Conservation (phyloP, 2,888 invertebrate species). For the Ornithoptera priamus region DNA sequence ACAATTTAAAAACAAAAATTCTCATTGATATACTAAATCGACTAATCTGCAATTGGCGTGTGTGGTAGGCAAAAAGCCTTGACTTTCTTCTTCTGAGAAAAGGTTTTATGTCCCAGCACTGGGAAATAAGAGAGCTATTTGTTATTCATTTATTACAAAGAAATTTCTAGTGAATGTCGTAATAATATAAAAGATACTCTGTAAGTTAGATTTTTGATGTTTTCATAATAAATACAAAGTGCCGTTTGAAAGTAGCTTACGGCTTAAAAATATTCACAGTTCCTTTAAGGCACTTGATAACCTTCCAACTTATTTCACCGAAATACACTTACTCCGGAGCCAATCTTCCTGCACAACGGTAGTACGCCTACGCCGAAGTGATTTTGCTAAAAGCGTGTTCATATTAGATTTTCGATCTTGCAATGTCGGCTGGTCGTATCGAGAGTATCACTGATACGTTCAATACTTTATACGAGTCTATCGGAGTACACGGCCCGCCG, state of each 20-base stretch:
- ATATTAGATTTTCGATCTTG: conserved; percentile 75
- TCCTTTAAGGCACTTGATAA: not conserved
- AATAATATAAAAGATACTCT: no score
- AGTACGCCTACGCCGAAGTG: conserved; percentile 52
- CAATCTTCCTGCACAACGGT: conserved; percentile 42
- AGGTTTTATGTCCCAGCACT: no score
- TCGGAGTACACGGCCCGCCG: conserved; percentile 56
- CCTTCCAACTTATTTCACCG: conserved; percentile 29
- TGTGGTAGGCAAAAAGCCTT: no score
- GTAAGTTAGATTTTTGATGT: no score
- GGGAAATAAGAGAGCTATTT: no score
- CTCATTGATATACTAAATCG: no score
- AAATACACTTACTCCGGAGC: conserved; percentile 41
- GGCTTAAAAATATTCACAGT: not conserved
- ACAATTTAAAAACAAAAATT: no score
- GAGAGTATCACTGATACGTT: conserved; percentile 71
- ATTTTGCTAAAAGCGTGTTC: conserved; percentile 75
- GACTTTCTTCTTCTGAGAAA: no score
- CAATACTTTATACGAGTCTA: conserved; percentile 73
- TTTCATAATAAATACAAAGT: no score
- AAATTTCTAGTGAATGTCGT: no score
- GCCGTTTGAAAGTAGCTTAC: not conserved
- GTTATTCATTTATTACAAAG: no score
- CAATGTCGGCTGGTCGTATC: conserved; percentile 65
- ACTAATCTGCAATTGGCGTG: no score